Conservation (phyloP, 1,140 invertebrate species). For the Musca vetustissima region DNA sequence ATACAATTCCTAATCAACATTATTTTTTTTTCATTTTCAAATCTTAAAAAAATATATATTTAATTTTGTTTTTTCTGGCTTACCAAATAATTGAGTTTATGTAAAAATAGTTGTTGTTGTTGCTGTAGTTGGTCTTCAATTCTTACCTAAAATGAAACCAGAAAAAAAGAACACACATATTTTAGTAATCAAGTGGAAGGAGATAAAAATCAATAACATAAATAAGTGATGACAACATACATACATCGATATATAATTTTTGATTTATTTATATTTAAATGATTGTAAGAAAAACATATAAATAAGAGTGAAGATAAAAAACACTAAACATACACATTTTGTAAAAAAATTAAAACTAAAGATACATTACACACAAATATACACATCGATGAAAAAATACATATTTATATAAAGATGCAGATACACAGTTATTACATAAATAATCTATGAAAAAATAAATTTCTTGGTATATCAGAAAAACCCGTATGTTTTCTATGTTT, state of each 20-base stretch:
- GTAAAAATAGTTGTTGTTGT: conserved; percentile 33
- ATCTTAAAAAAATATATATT: too few relatives aligned
- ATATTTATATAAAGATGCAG: too few relatives aligned
- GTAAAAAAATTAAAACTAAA: neutral
- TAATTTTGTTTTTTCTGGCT: conserved; percentile 34
- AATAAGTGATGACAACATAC: neutral
- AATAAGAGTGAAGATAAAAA: neutral
- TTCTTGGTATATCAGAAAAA: too few relatives aligned
- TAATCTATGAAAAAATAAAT: too few relatives aligned
- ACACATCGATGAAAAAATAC: neutral
- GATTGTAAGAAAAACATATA: conserved; percentile 1
- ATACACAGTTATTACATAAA: too few relatives aligned
- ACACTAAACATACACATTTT: neutral
- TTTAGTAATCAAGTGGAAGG: too few relatives aligned
- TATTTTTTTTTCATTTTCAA: too few relatives aligned
- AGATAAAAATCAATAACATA: conserved; percentile 5
- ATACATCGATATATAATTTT: neutral
- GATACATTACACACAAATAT: neutral
- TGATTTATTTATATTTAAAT: conserved; percentile 3
- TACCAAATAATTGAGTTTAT: conserved; percentile 55
- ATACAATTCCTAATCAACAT: too few relatives aligned
- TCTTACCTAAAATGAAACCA: conserved; percentile 52
- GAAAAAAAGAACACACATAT: conserved; percentile 23
- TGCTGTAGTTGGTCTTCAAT: conserved; percentile 46
- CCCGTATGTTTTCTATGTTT: too few relatives aligned